Base-by-base conservation (phyloP, 1,140 invertebrate species). In the Papilio polyxenes region DNA sequence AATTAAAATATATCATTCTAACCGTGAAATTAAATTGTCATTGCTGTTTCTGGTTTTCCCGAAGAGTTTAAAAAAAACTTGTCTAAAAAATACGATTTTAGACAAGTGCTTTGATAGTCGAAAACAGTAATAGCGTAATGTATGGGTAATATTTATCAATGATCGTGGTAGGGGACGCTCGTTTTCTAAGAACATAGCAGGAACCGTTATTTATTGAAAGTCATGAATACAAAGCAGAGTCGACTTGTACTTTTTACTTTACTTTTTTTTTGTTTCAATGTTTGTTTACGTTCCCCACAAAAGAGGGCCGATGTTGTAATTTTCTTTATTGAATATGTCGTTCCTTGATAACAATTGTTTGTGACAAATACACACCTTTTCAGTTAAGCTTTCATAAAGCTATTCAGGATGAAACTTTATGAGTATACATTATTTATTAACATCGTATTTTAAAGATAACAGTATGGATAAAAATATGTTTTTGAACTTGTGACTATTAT, bases 171-270 rank as follows among this genome's bases (percentile, higher is more conserved):
- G 75, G 49, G 48, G 37, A 75, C 62, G n/a, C 17, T 56, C 17
- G 49, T 80, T 65, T 53, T 83, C 82, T 82, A 81, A 75, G 80
- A 83, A 72, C 79, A 81, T 78, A 83, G 77, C 76, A 82, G 74
- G 81, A 84, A 85, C 82, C 59, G 85, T 87, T 87, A 86, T 83
- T 83, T 91, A 91, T 91, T 89, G 89, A 90, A 90, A 90, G 88
- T 89, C 89, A 90, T 90, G 90, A 91, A 91, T 91, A 92, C 91
- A 90, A 92, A 91, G 85, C 88, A 87, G 88, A 89, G 79, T 88
- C 87, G 85, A 85, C 87, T 88, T 88, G 85, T 88, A 90, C 85
- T 91, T 90, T 89, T 88, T 88, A 85, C 85, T 87, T 90, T 84
- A 82, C 65, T 85, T 83, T 80, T 40, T n/a, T 84, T 89, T 87